These are phyloP conservation scores for Threskiornis aethiopicus DNA, from an alignment of 2,797 vertebrate species.

Conservation along the genomic window DNA sequence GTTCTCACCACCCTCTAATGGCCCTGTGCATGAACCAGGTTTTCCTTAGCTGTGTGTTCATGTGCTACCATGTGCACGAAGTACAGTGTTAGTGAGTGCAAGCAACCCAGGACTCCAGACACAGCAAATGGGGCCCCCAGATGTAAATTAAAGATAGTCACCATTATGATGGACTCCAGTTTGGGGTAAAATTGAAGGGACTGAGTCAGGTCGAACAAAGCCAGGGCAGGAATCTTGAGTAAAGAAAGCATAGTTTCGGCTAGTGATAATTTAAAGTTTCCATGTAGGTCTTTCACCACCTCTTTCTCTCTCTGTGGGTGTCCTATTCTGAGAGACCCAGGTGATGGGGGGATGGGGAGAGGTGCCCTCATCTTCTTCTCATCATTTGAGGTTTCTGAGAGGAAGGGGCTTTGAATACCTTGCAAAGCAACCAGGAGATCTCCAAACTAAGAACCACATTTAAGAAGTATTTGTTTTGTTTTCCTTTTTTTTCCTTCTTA, in stretches of 20 bases:
- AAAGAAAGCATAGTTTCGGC: background rate
- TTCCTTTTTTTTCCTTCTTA: background rate
- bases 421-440: background rate
- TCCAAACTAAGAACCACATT: background rate
- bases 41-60: background rate
- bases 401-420: background rate
- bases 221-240: background rate
- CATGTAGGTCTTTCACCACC: background rate
- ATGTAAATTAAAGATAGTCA: background rate
- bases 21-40: background rate
- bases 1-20: background rate
- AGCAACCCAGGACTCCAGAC: background rate
- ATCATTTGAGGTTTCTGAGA: background rate
- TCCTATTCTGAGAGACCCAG: background rate
- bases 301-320: background rate
- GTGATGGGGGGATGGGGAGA: background rate
- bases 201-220: background rate
- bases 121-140: background rate
- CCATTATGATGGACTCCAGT: background rate
- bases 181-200: background rate
- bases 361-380: background rate
- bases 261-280: background rate
- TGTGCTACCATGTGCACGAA: background rate
- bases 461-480: background rate
- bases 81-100: accelerated